phyloP scores from a whole-genome alignment of 2,888 invertebrate genomes.

The Eurois occulta region DNA sequence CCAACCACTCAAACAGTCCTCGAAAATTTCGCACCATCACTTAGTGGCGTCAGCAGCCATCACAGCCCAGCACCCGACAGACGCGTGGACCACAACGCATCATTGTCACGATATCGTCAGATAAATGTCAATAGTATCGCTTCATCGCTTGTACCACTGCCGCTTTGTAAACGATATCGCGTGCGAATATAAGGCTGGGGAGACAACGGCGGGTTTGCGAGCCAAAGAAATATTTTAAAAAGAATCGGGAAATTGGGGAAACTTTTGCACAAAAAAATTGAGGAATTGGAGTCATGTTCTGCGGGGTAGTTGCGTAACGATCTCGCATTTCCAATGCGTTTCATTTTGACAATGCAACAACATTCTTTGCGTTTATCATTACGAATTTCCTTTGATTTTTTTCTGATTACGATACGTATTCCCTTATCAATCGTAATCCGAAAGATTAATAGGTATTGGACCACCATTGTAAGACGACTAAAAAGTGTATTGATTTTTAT shows the following conservation, averaged over 20 bases:
- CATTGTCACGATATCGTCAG: conserved; percentile 38
- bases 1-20: conserved; percentile 11
- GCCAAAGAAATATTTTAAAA: neutral
- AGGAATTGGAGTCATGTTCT: neutral
- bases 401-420: neutral
- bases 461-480: too few relatives aligned
- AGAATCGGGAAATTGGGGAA: neutral
- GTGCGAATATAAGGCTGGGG: conserved; percentile 42
- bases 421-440: too few relatives aligned
- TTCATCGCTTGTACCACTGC: conserved; percentile 35
- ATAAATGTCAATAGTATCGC: conserved; percentile 44
- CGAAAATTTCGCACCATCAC: conserved; percentile 2
- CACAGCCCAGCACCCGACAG: conserved; percentile 27
- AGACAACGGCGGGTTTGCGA: conserved; percentile 19
- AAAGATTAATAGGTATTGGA: too few relatives aligned
- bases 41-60: conserved; percentile 2
- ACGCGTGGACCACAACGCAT: conserved; percentile 48
- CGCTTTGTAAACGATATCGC: conserved; percentile 55
- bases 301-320: neutral
- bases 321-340: neutral
- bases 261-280: neutral
- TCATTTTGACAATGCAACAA: neutral
- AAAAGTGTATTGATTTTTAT: too few relatives aligned
- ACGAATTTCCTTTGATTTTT: neutral
- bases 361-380: neutral